Percentiles rank a stretch among this genome's conserved stretches.
Evolutionary conservation across 35 echinoderm and acorn worm species (phyloP).

Genomic region (Strongylocentrotus purpuratus): DNA sequence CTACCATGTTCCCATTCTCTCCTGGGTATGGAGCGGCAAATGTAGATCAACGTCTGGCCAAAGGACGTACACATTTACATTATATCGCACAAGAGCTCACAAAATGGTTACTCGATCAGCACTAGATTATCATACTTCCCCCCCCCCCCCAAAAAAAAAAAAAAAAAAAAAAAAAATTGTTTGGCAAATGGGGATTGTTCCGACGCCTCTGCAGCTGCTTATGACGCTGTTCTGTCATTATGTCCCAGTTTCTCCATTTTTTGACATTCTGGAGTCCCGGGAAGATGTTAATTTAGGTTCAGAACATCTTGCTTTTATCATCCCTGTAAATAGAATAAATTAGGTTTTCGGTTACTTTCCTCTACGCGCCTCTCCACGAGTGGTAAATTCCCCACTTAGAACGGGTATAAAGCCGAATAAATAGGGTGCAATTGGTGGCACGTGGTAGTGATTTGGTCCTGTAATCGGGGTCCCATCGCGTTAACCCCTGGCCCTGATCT

Average conservation of each 20-base stretch:
- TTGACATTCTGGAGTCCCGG: neutral
- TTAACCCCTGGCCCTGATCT: neutral
- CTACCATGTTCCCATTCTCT: too few species aligned
- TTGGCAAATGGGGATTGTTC: neutral
- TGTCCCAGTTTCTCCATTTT: neutral
- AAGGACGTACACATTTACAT: too few species aligned
- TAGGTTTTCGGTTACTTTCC: neutral
- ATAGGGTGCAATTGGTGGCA: conserved; percentile 18
- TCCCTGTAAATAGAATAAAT: neutral
- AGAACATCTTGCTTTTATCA: neutral
- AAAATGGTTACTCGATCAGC: too few species aligned
- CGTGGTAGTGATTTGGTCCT: neutral
- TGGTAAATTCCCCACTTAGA: neutral
- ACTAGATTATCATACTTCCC: too few species aligned
- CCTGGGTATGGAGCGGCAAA: too few species aligned
- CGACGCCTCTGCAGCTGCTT: neutral
- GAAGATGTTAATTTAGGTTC: neutral
- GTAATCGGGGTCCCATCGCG: conserved; percentile 34
- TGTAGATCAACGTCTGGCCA: too few species aligned
- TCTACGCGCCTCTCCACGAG: neutral
- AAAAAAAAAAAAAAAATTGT: too few species aligned
- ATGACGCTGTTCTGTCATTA: neutral
- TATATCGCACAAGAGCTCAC: too few species aligned
- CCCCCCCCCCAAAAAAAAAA: too few species aligned
- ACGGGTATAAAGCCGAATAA: neutral